phyloP scores from a whole-genome alignment of 35 echinoderm and acorn worm genomes.

The Nesometra sesokonis region DNA sequence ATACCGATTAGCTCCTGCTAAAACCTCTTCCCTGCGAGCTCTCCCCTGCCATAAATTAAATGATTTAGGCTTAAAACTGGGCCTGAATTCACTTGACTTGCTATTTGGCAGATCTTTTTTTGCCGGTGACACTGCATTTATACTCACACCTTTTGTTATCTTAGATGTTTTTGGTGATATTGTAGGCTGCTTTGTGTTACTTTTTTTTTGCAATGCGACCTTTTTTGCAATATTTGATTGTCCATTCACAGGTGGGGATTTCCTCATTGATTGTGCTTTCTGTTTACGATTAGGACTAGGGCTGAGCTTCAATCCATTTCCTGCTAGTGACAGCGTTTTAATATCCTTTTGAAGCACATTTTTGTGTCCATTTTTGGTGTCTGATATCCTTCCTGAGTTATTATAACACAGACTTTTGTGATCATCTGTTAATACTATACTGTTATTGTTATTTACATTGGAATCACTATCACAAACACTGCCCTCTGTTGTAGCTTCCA shows the following conservation, averaged over 20 bases:
- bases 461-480: slow-evolving; percentile 7
- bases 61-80: not conserved
- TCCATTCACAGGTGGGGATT: not conserved
- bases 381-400: not conserved
- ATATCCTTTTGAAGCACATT: not conserved
- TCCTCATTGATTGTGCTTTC: not conserved
- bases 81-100: not conserved
- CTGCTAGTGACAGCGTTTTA: not conserved
- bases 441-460: slow-evolving; percentile 57
- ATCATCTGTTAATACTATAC: not conserved
- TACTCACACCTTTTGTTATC: not conserved
- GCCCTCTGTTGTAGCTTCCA: not conserved
- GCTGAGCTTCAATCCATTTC: not conserved
- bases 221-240: not conserved
- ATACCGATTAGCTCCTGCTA: not conserved
- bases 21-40: not conserved
- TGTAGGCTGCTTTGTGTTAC: not conserved
- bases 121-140: not conserved
- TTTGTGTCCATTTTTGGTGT: not conserved
- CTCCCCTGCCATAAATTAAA: not conserved
- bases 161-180: not conserved
- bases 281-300: not conserved
- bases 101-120: not conserved
- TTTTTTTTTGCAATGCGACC: not conserved
- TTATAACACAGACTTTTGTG: not conserved